Base-by-base conservation (phyloP, 2,797 vertebrate species). In the Fistularia tabacaria region DNA sequence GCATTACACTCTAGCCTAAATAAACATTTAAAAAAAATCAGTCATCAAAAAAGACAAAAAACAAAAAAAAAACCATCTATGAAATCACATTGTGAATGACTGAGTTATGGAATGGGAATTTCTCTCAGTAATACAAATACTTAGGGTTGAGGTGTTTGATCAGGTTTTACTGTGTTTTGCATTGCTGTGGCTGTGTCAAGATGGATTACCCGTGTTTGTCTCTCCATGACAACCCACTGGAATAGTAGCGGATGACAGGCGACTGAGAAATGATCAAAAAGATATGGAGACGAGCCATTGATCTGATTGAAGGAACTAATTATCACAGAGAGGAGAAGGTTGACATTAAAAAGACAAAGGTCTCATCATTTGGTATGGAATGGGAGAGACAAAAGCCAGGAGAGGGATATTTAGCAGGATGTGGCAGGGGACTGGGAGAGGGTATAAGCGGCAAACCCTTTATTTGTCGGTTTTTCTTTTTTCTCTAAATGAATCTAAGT, bases 331-430 rank as follows among this genome's bases (percentile, higher is more conserved):
- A 7, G 43, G 72, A 73, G 75, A 68, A 79, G 73, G 77, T 41
- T 71, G 71, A 80, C 83, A 82, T 86, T 82, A 83, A 77, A 46
- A 52, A 80, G 69, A 79, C 76, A 66, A 79, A 80, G 66, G 59
- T 40, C 41, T 79, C 52, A 1, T 76, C 81, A 68, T 80, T 79
- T 44, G 66, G 46, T 43, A 57, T 15, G 11, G 15, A 39, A 13
- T 53, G 53, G 69, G 64, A 45, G 45, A 1, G 36, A 12, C 38
- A 11, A 52, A 41, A 25, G 15, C 7, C 36, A 12, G 36, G 25
- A 36, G 51, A 13, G 11, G 43, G 5, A 45, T 12, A 45, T 12
- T 6, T 3, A 36, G 45, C 54, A 43, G 8, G 8, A 25, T 44
- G 14, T 7, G 3, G 25, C 25, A 41, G 36, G 13, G 8, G 44